Base-by-base conservation (phyloP, 2,113 vertebrate genomes). In the Sisor rabdophorus region DNA sequence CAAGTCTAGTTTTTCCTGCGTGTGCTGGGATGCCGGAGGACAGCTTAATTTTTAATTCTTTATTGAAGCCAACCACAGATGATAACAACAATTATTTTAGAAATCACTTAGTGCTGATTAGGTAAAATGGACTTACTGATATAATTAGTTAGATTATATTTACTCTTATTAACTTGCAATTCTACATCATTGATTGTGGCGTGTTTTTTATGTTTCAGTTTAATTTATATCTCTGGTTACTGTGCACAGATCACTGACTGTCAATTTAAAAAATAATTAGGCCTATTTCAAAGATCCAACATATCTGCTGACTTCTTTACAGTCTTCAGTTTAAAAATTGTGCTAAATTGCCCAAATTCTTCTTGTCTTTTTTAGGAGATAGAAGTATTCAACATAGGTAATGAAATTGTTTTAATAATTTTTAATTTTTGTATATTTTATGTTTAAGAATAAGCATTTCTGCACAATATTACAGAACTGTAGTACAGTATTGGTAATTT, bases 11-110 rank as follows among this genome's bases (percentile, higher is more conserved):
- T 75, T 61, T 71, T 9, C 71, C 36, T 50, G 71, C 64, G 48
- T 64, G 50, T 53, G 55, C 48, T 47, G 68, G 28, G 55, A 55
- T 56, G 74, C 74, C 52, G 56, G 56, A 63, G 24, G 68, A 72
- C 68, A 76, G 59, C 30, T 68, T 69, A 76, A 61, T 68, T 73
- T 60, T 59, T 10, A 78, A 78, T 52, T 24, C 68, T 24, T 32
- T 9, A 47, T n/a, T 56, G 17, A 73, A 63, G 55, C 20, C 7
- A 0, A 59, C 24, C 20, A 32, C 24, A 36, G 24, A 0, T 44
- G 55, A 58, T 67, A 52, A 52, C 53, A 55, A 68, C 54, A 19
- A 47, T 28, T 47, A 52, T 44, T 54, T 63, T 17, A 30, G 9
- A 71, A 55, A 63, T n/a, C 22, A 61, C 12, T 52, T 24, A 53